phyloP scores from a whole-genome alignment of 2,797 vertebrate species.

The Prunella strophiata region DNA sequence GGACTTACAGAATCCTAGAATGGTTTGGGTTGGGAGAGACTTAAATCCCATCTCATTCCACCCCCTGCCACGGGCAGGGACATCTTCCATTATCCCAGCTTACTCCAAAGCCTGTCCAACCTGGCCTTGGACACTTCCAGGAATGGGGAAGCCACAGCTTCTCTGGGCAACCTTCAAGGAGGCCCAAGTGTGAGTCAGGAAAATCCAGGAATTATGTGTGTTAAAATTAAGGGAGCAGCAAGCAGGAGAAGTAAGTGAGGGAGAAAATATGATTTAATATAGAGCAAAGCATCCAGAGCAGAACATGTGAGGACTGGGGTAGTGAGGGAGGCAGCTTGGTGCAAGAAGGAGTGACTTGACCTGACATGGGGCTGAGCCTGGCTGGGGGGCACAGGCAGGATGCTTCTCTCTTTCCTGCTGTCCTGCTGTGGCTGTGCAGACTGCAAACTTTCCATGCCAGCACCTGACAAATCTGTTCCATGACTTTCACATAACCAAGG shows the following conservation, averaged over 20 bases:
- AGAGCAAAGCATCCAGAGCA: not conserved
- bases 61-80: not conserved
- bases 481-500: not conserved
- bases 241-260: not conserved
- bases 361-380: not conserved
- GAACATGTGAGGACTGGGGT: not conserved
- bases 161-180: not conserved
- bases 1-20: not conserved
- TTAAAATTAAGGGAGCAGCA: not conserved
- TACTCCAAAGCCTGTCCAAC: not conserved
- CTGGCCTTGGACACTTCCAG: not conserved
- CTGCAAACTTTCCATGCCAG: not conserved
- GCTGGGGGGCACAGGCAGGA: not conserved
- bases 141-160: not conserved
- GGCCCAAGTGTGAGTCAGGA: not conserved
- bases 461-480: not conserved
- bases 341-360: not conserved
- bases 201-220: not conserved
- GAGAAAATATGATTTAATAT: not conserved
- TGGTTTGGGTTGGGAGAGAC: not conserved
- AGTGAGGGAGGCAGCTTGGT: not conserved
- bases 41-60: not conserved
- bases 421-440: not conserved
- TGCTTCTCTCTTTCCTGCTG: not conserved
- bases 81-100: not conserved